Evolutionary conservation across 2,113 vertebrate genomes (phyloP).

Genomic region (Dendrocopos noguchii): DNA sequence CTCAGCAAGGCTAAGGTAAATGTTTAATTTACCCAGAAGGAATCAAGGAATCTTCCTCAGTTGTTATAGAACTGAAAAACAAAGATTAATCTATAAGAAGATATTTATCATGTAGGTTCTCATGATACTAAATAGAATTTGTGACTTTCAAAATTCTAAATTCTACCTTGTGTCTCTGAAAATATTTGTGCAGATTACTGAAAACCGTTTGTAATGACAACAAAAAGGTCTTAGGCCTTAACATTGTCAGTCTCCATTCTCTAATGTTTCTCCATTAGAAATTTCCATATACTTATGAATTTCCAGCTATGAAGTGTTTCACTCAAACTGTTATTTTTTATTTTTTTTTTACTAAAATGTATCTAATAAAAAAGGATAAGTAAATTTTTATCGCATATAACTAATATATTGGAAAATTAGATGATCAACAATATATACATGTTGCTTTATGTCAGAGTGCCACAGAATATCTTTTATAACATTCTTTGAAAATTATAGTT

Average conservation of each 20-base stretch:
- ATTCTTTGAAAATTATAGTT: background rate
- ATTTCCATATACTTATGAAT: background rate
- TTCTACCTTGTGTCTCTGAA: background rate
- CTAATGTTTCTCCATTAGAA: background rate
- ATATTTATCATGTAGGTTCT: background rate
- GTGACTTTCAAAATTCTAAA: background rate
- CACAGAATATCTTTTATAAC: background rate
- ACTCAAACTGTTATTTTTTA: background rate
- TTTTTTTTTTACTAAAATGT: background rate
- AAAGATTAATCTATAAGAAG: background rate
- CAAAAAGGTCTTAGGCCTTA: background rate
- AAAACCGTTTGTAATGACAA: background rate
- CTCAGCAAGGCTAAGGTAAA: background rate
- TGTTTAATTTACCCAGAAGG: background rate
- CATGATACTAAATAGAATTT: background rate
- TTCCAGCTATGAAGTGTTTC: background rate
- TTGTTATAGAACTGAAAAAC: background rate
- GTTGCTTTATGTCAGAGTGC: background rate
- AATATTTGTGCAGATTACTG: background rate
- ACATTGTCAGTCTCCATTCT: background rate
- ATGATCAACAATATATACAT: background rate
- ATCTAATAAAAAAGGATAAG: background rate
- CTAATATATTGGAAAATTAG: background rate
- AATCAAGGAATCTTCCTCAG: background rate
- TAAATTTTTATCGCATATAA: background rate